Percentiles rank a stretch among this genome's conserved stretches.
Conservation (phyloP, 53 echinoderm and acorn worm species). For the Echinarachnius parma region DNA sequence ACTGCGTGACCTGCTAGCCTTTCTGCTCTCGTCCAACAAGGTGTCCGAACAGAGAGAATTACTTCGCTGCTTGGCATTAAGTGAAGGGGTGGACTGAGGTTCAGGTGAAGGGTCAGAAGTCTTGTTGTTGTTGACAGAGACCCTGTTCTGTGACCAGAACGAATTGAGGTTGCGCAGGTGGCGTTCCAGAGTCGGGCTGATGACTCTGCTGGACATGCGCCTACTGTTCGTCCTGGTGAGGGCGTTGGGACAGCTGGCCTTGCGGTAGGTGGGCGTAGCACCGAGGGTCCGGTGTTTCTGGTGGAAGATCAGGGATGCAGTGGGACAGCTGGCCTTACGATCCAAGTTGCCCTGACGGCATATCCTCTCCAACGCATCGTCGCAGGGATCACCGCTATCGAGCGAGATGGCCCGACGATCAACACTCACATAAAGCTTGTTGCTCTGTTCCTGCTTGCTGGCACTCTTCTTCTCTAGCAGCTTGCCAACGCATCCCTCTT, state of each 20-base stretch:
- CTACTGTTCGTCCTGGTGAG: neutral
- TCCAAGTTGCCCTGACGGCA: neutral
- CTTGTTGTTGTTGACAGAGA: neutral
- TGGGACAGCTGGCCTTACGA: slow-evolving; percentile 28
- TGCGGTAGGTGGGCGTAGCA: slow-evolving; percentile 19
- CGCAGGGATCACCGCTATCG: neutral
- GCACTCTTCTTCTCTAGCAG: neutral
- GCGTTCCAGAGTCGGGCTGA: slow-evolving; percentile 37
- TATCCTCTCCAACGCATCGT: neutral
- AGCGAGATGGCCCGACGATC: slow-evolving; percentile 15
- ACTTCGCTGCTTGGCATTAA: neutral
- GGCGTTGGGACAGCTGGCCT: slow-evolving; percentile 6
- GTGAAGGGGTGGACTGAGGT: neutral
- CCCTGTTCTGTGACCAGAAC: slow-evolving; percentile 39
- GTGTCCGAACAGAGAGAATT: neutral
- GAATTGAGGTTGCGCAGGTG: slow-evolving; percentile 36
- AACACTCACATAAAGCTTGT: neutral
- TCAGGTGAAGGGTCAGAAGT: slow-evolving; percentile 6
- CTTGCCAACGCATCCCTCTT: neutral
- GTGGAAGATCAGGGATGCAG: slow-evolving; percentile 34
- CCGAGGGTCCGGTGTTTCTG: neutral
- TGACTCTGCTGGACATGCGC: slow-evolving; percentile 28
- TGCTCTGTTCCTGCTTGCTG: neutral
- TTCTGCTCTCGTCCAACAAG: neutral
- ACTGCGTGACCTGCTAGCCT: slow-evolving; percentile 21